A percentile compares a stretch with the other conserved stretches of the same genome.
These are phyloP conservation scores for Acanthurus leucopareius DNA, from an alignment of 2,797 vertebrate genomes.

Conservation along the genomic window DNA sequence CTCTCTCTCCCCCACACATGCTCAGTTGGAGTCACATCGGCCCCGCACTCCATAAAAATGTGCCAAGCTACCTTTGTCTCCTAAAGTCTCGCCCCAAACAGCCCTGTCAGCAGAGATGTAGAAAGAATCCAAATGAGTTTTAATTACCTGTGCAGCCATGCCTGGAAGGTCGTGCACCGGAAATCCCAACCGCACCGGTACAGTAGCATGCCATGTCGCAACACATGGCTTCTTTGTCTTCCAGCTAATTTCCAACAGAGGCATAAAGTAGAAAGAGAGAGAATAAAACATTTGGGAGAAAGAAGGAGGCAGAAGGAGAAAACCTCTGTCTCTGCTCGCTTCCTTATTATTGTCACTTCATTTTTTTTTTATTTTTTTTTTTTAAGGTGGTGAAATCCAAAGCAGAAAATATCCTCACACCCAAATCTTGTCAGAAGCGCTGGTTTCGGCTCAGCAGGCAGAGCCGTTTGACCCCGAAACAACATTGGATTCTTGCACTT, in stretches of 20 bases:
- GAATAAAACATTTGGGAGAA: slow-evolving; percentile 26
- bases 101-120: slow-evolving; percentile 74
- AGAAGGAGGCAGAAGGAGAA: slow-evolving; percentile 26
- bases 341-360: slow-evolving; percentile 46
- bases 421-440: slow-evolving; percentile 64
- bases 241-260: slow-evolving; percentile 75
- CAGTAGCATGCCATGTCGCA: slow-evolving; percentile 75
- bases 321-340: slow-evolving; percentile 46
- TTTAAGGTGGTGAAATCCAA: slow-evolving; percentile 42
- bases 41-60: slow-evolving; percentile 49
- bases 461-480: slow-evolving; percentile 61
- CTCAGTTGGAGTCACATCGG: slow-evolving; percentile 51
- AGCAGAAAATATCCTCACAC: slow-evolving; percentile 54
- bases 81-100: slow-evolving; percentile 74
- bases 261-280: slow-evolving; percentile 46
- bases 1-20: slow-evolving; percentile 46
- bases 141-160: slow-evolving; percentile 85
- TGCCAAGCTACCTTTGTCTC: slow-evolving; percentile 79
- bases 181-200: slow-evolving; percentile 76
- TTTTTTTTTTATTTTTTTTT: too few species aligned
- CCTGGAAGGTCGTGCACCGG: slow-evolving; percentile 78
- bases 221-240: slow-evolving; percentile 79
- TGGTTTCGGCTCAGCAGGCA: slow-evolving; percentile 69
- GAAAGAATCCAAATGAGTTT: slow-evolving; percentile 80
- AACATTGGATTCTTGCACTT: slow-evolving; percentile 29